Percentiles rank a stretch among this genome's conserved stretches.
Evolutionary conservation across 2,113 vertebrate species (phyloP).

Genomic region (Peromyscus maniculatus): DNA sequence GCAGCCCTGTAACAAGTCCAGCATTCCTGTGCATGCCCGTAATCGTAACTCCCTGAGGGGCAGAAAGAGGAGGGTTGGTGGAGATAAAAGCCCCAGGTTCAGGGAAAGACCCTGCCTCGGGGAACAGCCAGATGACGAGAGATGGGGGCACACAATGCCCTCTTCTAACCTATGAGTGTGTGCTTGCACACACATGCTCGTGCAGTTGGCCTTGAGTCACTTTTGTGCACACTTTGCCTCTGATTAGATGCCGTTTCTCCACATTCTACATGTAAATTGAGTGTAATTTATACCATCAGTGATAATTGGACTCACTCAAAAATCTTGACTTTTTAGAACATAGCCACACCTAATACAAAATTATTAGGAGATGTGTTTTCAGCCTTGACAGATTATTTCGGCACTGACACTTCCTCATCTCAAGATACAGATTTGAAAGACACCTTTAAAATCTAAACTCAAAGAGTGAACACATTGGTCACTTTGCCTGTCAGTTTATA

Average conservation of each 20-base stretch:
- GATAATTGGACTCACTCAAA: constrained; percentile 25
- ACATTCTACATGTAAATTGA: not conserved
- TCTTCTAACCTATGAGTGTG: not conserved
- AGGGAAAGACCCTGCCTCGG: no score
- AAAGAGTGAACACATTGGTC: not conserved
- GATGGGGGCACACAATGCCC: not conserved
- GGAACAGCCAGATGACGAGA: not conserved
- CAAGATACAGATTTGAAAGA: not conserved
- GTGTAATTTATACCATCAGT: not conserved
- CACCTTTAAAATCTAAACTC: constrained; percentile 41
- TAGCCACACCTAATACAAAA: not conserved
- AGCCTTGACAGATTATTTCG: not conserved
- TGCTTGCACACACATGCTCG: not conserved
- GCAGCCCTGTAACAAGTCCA: not conserved
- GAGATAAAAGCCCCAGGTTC: not conserved
- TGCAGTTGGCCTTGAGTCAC: not conserved
- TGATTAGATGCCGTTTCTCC: not conserved
- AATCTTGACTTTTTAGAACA: not conserved
- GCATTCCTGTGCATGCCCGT: no score
- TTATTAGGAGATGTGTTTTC: not conserved
- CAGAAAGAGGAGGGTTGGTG: not conserved
- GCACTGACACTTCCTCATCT: not conserved
- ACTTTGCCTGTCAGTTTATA: not conserved
- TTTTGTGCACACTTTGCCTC: not conserved
- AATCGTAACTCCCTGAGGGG: not conserved